Evolutionary conservation across 2,888 invertebrate genomes (phyloP).

Genomic region (Sinohyriopsis cumingii): DNA sequence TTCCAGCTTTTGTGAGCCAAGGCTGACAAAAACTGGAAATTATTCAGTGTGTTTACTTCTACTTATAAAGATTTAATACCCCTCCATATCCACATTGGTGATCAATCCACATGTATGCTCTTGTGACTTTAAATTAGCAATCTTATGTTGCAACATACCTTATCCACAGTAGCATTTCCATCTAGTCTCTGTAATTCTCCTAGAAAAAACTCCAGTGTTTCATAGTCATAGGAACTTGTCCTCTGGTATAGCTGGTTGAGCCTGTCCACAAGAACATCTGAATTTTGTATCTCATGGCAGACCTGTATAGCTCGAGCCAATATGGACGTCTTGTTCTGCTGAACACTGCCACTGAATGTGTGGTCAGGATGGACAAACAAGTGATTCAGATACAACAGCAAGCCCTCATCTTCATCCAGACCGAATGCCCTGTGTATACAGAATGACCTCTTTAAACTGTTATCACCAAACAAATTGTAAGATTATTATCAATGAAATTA

Average conservation of each 20-base stretch:
- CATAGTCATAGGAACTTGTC: slow-evolving; percentile 63
- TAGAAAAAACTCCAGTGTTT: slow-evolving; percentile 57
- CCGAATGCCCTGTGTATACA: slow-evolving; percentile 47
- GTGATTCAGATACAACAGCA: slow-evolving; percentile 53
- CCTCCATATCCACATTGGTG: too few species aligned
- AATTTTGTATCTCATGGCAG: slow-evolving; percentile 34
- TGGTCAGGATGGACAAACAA: slow-evolving; percentile 41
- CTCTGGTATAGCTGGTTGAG: slow-evolving; percentile 44
- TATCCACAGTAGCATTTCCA: slow-evolving; percentile 35
- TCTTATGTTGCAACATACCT: slow-evolving; percentile 21
- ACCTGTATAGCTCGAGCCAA: slow-evolving; percentile 33
- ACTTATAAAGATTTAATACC: too few species aligned
- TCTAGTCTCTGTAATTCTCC: slow-evolving; percentile 43
- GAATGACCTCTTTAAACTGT: too few species aligned
- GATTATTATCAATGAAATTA: too few species aligned
- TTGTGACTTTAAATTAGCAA: too few species aligned
- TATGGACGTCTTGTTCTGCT: slow-evolving; percentile 7
- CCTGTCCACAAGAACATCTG: slow-evolving; percentile 34
- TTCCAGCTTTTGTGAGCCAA: too few species aligned
- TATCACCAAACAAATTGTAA: too few species aligned
- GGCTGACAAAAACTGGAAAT: too few species aligned
- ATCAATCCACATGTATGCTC: too few species aligned
- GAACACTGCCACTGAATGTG: slow-evolving; percentile 4
- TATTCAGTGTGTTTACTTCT: too few species aligned
- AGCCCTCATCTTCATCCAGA: slow-evolving; percentile 52